A percentile compares a stretch with the other conserved stretches of the same genome.
phyloP scores from a whole-genome alignment of 2,888 invertebrate genomes.

The Drosophila differens region DNA sequence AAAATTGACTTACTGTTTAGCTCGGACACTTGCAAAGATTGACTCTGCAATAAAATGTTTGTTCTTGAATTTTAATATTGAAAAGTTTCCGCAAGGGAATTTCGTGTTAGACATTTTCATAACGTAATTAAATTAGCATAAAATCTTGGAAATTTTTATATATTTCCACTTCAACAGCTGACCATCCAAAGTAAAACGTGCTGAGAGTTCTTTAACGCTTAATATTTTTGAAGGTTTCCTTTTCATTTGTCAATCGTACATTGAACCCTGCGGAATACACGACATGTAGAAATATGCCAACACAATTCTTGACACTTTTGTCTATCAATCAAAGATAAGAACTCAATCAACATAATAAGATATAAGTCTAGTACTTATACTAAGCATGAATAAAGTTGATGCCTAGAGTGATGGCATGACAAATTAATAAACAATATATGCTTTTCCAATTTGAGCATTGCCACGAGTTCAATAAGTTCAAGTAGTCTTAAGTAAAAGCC shows the following conservation, averaged over 20 bases:
- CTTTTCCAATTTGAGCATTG: background rate
- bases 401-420: too few species aligned
- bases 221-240: background rate
- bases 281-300: background rate
- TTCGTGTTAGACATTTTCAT: slow-evolving; percentile 20
- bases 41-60: slow-evolving; percentile 11
- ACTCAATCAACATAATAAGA: background rate
- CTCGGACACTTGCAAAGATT: background rate
- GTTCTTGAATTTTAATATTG: slow-evolving; percentile 20
- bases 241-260: background rate
- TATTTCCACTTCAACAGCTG: background rate
- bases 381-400: background rate
- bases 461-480: background rate
- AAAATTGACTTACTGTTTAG: slow-evolving; percentile 8
- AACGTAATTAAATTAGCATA: slow-evolving; percentile 24
- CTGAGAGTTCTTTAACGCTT: background rate
- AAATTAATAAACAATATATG: too few species aligned
- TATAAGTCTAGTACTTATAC: background rate
- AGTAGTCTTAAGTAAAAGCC: background rate
- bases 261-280: slow-evolving; percentile 5
- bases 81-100: slow-evolving; percentile 16
- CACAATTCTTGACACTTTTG: background rate
- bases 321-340: background rate
- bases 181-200: slow-evolving; percentile 12
- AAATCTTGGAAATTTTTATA: slow-evolving; percentile 1